Evolutionary conservation across 2,797 vertebrate species (phyloP), one percentile per base, ranked within the genome.

Genomic region (Sebastes baramenuke): DNA sequence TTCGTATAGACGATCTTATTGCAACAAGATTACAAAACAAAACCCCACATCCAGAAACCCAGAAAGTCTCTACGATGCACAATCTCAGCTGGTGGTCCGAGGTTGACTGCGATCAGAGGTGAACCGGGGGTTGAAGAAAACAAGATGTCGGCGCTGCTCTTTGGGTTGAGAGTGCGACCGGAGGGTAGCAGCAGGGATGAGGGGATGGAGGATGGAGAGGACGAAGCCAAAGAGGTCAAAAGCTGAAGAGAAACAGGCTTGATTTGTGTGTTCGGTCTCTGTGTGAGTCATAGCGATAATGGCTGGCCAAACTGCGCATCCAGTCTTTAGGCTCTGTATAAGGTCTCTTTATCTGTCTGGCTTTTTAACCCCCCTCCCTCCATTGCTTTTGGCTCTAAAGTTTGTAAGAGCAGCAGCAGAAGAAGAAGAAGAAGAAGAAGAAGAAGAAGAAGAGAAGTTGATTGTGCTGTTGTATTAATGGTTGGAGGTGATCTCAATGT

Each of bases 401-500:
- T 84, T 36, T 61, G 34, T 30, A 75, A 73, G 79, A 66, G 58
- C 65, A 72, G 59, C 49, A 81, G 72, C 62, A 24, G 29, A 74
- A 42, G 27, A 49, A 56, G 36, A 54, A 42, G 81, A 80, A 34
- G 72, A 81, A 64, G 66, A 9, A 22, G 32, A 77, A 42, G 32
- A 49, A 24, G 32, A 78, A 42, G 32, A 52, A 56, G 36, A 55
- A 42, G 81, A 80, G 72, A 81, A 64, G 66, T 85, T 64, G 72
- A 74, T 89, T 88, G 90, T 89, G 87, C 84, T 75, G 78, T 81
- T 29, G 65, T 75, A 62, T 77, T 82, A 87, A 78, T 83, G 79
- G 69, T 60, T 49, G 59, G 69, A 83, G 67, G 69, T 82, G 69
- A 89, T 83, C 76, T 86, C 77, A 68, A 2, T 71, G 84, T 64